A percentile compares a stretch with the other conserved stretches of the same genome.
phyloP scores from a whole-genome alignment of 2,888 invertebrate species.

The Stenotaenia linearis region DNA sequence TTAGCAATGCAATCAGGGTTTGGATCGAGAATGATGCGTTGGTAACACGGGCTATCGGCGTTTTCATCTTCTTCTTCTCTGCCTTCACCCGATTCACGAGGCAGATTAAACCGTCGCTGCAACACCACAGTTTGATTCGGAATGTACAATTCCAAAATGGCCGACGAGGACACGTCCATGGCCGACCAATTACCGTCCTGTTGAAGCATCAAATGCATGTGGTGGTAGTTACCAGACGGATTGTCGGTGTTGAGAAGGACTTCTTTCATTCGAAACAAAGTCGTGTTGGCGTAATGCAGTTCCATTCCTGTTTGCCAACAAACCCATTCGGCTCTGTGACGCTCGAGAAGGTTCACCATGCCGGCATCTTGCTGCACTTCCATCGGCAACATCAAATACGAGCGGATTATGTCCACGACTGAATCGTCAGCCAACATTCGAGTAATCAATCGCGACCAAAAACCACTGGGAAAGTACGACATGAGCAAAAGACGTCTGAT shows the following conservation, averaged over 20 bases:
- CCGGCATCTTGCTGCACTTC: conserved; percentile 52
- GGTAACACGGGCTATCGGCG: conserved; percentile 36
- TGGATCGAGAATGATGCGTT: conserved; percentile 64
- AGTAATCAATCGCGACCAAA: conserved; percentile 92
- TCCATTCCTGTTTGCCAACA: conserved; percentile 91
- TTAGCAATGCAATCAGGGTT: conserved; percentile 73
- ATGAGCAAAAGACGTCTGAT: conserved; percentile 70
- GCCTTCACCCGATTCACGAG: conserved; percentile 38
- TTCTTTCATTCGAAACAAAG: conserved; percentile 76
- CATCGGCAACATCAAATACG: conserved; percentile 65
- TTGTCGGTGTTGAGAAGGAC: conserved; percentile 43
- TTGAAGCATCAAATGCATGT: conserved; percentile 50
- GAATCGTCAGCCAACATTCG: conserved; percentile 84
- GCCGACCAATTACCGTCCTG: conserved; percentile 82
- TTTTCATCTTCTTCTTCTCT: conserved; percentile 44
- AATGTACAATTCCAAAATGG: conserved; percentile 78
- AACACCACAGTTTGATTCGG: conserved; percentile 63
- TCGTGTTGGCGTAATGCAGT: conserved; percentile 72
- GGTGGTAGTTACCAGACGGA: conserved; percentile 51
- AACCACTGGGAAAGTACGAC: conserved; percentile 96
- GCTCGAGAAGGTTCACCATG: conserved; percentile 59
- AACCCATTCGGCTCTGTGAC: conserved; percentile 73
- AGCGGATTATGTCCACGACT: conserved; percentile 69
- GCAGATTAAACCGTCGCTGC: conserved; percentile 48
- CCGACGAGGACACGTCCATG: conserved; percentile 69